Conservation (phyloP, 2,113 vertebrate genomes). For the Ceuthmochares aereus region DNA sequence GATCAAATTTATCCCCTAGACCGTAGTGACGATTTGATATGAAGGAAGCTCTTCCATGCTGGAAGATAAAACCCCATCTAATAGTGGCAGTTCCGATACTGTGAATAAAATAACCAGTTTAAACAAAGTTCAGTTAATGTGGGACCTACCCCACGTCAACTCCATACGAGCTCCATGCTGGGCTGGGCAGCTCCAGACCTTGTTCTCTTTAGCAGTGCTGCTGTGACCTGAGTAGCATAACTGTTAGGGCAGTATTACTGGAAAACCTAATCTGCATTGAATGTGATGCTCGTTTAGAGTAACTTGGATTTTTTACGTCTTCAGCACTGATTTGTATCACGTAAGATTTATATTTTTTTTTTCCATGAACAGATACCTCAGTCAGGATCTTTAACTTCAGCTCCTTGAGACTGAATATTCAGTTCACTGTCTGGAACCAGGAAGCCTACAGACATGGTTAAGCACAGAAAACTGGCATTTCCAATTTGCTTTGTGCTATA, state of each 20-base stretch:
- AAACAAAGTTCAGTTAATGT: not conserved
- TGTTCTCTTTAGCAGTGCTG: not conserved
- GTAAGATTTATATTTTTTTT: not conserved
- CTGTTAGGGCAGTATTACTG: slow-evolving; percentile 13
- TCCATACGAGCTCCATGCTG: not conserved
- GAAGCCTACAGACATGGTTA: not conserved
- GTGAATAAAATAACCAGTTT: not conserved
- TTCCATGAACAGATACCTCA: slow-evolving; percentile 59
- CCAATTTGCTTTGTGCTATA: not conserved
- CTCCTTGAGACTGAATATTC: not conserved
- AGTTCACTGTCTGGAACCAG: not conserved
- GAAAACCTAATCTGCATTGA: slow-evolving; percentile 2
- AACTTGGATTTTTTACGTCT: not conserved
- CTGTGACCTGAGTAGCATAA: not conserved
- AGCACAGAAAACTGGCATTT: not conserved
- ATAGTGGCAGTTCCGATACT: not conserved
- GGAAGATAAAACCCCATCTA: not conserved
- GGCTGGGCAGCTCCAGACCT: not conserved
- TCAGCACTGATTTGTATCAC: not conserved
- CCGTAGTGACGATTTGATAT: not conserved
- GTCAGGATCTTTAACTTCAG: slow-evolving; percentile 43
- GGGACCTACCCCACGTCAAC: not conserved
- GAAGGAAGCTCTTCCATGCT: slow-evolving; percentile 2
- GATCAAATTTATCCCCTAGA: not conserved
- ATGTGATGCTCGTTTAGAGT: not conserved